Base-by-base conservation (phyloP, 30 jellyfish, hydroid and myxozoan species). In the Aurelia aurita region DNA sequence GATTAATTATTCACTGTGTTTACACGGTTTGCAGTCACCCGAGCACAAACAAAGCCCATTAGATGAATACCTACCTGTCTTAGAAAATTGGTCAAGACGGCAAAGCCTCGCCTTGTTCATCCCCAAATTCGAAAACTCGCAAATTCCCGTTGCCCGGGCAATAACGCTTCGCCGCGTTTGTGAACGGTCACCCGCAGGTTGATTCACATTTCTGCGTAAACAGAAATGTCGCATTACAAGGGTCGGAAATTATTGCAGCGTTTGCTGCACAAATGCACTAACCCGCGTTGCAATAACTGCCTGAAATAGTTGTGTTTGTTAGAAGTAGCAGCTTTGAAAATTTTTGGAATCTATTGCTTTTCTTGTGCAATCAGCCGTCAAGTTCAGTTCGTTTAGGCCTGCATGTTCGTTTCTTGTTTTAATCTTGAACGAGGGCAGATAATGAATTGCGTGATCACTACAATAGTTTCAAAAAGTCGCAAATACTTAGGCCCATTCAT, bases 51-150 rank as follows among this genome's bases (percentile, higher is more conserved):
- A 35, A 61, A 58, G 31, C 79, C 28, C 35, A 46, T 21, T 39
- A 57, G 71, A 12, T 58, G 88, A 28, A 31, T 77, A 61, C 22
- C 18, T 8, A 62, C 88, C 76, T 77, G 88, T 59, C 55, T 16
- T 59, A 26, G 79, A 67, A 9, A 25, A 67, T 25, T 22, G 58
- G 58, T 35, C 58, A 23, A 11, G 11, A 23, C 58, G n/a, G 79
- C 47, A 19, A 67, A 51, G 23, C 21, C 28, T 10, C 29, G 6
- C 67, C 25, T n/a, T 55, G 67, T 2, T 55, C 67, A 55, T 55
- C 29, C 67, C 12, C 67, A 55, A 39, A 19, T 55, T 55, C 29
- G 67, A 55, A 55, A 55, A 19, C 29, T 55, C 29, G 29, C 67
- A 13, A n/a, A 55, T 55, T n/a, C 29, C 10, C 29, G 0, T 2